phyloP scores from a whole-genome alignment of 2,888 invertebrate species.

The Alentia gelatinosa region DNA sequence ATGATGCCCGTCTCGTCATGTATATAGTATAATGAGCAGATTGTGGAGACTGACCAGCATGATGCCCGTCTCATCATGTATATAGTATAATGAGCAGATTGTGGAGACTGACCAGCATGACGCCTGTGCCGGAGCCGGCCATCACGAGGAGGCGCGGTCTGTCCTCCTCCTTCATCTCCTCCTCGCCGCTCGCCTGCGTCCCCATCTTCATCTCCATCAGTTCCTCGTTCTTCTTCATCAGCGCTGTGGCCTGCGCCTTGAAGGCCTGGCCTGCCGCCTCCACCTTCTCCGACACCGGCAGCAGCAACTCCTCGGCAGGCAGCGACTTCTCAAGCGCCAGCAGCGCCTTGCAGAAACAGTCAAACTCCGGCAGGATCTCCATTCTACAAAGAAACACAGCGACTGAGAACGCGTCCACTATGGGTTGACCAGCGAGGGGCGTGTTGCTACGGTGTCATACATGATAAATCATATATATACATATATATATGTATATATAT shows the following conservation, averaged over 20 bases:
- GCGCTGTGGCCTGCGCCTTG: background rate
- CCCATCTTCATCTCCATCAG: background rate
- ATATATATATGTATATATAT: too few relatives aligned
- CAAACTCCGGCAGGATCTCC: background rate
- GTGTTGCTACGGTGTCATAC: too few relatives aligned
- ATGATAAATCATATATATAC: too few relatives aligned
- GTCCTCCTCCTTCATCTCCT: background rate
- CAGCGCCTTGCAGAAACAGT: background rate
- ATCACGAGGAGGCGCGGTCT: background rate
- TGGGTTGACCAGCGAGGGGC: too few relatives aligned
- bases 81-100: too few relatives aligned
- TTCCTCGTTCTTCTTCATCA: background rate
- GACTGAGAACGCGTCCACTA: too few relatives aligned
- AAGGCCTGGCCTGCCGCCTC: too few relatives aligned
- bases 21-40: too few relatives aligned
- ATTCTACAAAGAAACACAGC: too few relatives aligned
- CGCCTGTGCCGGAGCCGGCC: constrained; percentile 3
- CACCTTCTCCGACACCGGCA: background rate
- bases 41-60: too few relatives aligned
- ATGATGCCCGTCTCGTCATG: too few relatives aligned
- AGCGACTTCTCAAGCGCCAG: background rate
- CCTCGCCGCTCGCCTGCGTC: background rate
- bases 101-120: constrained; percentile 21
- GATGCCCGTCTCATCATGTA: too few relatives aligned
- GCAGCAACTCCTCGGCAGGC: background rate